Percentiles rank a stretch among this genome's conserved stretches.
These are phyloP conservation scores for Pediacus dermestoides DNA, from an alignment of 2,888 invertebrate genomes.

Conservation along the genomic window DNA sequence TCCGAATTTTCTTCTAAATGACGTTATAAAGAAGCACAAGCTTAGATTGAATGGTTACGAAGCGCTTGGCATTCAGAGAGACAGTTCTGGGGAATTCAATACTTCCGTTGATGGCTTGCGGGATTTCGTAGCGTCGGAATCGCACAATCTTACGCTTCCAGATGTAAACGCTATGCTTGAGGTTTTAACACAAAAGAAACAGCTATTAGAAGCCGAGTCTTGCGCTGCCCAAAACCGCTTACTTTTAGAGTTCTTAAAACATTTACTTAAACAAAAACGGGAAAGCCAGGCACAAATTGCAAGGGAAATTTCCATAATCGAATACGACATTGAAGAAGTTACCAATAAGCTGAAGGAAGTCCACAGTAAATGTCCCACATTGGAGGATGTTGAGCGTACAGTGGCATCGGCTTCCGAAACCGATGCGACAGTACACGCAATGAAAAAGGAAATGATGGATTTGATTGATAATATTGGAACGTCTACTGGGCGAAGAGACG, in stretches of 20 bases:
- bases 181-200: constrained; percentile 73
- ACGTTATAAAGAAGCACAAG: constrained; percentile 71
- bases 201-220: constrained; percentile 75
- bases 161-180: constrained; percentile 82
- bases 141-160: constrained; percentile 67
- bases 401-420: constrained; percentile 49
- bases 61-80: constrained; percentile 46
- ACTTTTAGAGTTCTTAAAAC: constrained; percentile 78
- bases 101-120: constrained; percentile 56
- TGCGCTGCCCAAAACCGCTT: constrained; percentile 76
- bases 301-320: constrained; percentile 71
- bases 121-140: constrained; percentile 65
- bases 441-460: constrained; percentile 57
- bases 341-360: constrained; percentile 60
- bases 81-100: constrained; percentile 47
- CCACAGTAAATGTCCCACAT: constrained; percentile 56
- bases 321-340: constrained; percentile 69
- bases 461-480: constrained; percentile 55
- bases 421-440: constrained; percentile 52
- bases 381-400: constrained; percentile 55
- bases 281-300: constrained; percentile 64
- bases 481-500: constrained; percentile 41
- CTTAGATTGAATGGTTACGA: constrained; percentile 52
- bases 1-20: constrained; percentile 83
- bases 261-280: constrained; percentile 70